These are phyloP conservation scores for Athalia circularis DNA, from an alignment of 2,888 invertebrate species.

Conservation along the genomic window DNA sequence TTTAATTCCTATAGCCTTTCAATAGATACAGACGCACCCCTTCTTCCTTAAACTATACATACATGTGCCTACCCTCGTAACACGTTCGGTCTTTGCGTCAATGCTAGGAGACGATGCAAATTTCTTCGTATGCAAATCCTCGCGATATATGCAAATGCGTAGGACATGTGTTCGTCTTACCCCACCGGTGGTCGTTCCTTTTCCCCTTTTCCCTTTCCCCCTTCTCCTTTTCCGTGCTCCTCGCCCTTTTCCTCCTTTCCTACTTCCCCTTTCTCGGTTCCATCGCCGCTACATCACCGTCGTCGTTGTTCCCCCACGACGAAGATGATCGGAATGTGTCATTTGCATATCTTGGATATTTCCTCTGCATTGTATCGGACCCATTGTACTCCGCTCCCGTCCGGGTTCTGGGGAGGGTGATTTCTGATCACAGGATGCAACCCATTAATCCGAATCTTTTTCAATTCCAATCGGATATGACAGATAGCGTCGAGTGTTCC, in stretches of 20 bases:
- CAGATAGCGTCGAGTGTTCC: conserved; percentile 72
- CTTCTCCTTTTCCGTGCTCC: conserved; percentile 50
- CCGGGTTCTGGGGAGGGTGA: conserved; percentile 55
- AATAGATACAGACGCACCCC: conserved; percentile 42
- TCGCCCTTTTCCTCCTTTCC: conserved; percentile 47
- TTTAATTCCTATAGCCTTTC: conserved; percentile 43
- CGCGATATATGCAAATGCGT: conserved; percentile 61
- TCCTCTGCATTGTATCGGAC: conserved; percentile 72
- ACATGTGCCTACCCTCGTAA: conserved; percentile 30
- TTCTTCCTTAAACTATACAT: conserved; percentile 19
- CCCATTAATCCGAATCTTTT: conserved; percentile 73
- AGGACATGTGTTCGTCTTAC: conserved; percentile 55
- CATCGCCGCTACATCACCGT: conserved; percentile 44
- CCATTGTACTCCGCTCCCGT: conserved; percentile 63
- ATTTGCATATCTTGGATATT: conserved; percentile 74
- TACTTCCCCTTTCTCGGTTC: conserved; percentile 47
- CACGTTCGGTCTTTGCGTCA: conserved; percentile 47
- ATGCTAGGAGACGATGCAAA: conserved; percentile 69
- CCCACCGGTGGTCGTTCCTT: conserved; percentile 43
- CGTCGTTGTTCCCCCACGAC: conserved; percentile 54
- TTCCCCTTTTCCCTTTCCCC: conserved; percentile 52
- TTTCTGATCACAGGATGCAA: conserved; percentile 68
- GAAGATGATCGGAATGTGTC: conserved; percentile 72
- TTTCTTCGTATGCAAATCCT: conserved; percentile 72
- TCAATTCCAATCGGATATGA: conserved; percentile 71